phyloP scores from a whole-genome alignment of 92 coral and sea anemone species.

The Zoanthus solanderi region DNA sequence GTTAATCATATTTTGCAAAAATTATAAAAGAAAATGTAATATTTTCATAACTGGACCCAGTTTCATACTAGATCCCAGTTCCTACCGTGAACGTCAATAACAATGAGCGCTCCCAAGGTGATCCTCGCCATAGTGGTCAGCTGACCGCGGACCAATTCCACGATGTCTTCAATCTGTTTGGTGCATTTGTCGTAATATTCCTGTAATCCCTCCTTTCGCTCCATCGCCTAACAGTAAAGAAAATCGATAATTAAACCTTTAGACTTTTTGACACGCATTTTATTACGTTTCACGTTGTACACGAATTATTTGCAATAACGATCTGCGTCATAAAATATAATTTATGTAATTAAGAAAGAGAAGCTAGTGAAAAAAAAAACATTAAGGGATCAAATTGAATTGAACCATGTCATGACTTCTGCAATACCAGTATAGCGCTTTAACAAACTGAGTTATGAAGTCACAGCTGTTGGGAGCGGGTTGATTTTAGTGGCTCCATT shows the following conservation, averaged over 20 bases:
- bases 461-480: too few relatives aligned
- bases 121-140: constrained; percentile 91
- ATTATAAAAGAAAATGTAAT: neutral
- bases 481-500: too few relatives aligned
- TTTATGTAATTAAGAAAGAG: too few relatives aligned
- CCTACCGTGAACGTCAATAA: constrained; percentile 97
- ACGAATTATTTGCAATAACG: too few relatives aligned
- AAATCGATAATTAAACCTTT: neutral
- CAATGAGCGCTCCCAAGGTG: constrained; percentile 95
- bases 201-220: constrained; percentile 71
- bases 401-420: too few relatives aligned
- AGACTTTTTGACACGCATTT: too few relatives aligned
- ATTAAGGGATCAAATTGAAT: too few relatives aligned
- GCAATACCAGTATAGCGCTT: too few relatives aligned
- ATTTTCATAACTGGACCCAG: neutral
- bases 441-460: neutral
- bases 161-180: constrained; percentile 89
- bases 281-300: too few relatives aligned
- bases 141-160: constrained; percentile 93
- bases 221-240: constrained; percentile 74
- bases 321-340: too few relatives aligned
- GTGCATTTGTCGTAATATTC: constrained; percentile 86
- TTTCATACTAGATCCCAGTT: too few relatives aligned
- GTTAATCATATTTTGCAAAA: neutral
- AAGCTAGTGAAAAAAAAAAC: too few relatives aligned